phyloP scores from a whole-genome alignment of 2,888 invertebrate species.

The Noctuana brunneofusca region DNA sequence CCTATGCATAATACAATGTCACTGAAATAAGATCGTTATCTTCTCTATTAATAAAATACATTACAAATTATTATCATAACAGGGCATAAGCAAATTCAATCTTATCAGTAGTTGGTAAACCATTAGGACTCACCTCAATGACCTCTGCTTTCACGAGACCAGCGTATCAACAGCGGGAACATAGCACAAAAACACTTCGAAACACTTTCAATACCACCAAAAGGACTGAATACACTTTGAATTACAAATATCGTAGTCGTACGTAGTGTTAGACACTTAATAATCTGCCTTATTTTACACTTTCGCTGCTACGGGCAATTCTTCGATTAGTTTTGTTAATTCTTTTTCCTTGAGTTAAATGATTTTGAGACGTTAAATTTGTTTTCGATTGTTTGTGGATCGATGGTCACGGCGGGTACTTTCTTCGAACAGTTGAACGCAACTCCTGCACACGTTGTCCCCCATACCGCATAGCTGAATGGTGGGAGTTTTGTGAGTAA shows the following conservation, averaged over 20 bases:
- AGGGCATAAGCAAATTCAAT: too few relatives aligned
- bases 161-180: slow-evolving; percentile 11
- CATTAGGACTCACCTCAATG: slow-evolving; percentile 39
- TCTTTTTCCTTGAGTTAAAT: not conserved
- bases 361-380: not conserved
- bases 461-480: not conserved
- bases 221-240: slow-evolving; percentile 11
- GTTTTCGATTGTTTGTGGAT: not conserved
- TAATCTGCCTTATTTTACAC: not conserved
- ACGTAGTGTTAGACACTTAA: not conserved
- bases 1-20: too few relatives aligned
- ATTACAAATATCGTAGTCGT: not conserved
- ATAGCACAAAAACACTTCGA: slow-evolving; percentile 25
- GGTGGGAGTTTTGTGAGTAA: not conserved
- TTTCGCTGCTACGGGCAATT: not conserved
- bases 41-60: too few relatives aligned
- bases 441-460: not conserved
- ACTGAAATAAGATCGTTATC: too few relatives aligned
- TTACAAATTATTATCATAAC: too few relatives aligned
- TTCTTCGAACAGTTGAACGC: not conserved
- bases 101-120: not conserved
- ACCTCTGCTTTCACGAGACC: slow-evolving; percentile 39
- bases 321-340: not conserved
- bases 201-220: slow-evolving; percentile 21
- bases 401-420: not conserved